phyloP scores from a whole-genome alignment of 1,140 invertebrate genomes.

The Camponotus vicinus region DNA sequence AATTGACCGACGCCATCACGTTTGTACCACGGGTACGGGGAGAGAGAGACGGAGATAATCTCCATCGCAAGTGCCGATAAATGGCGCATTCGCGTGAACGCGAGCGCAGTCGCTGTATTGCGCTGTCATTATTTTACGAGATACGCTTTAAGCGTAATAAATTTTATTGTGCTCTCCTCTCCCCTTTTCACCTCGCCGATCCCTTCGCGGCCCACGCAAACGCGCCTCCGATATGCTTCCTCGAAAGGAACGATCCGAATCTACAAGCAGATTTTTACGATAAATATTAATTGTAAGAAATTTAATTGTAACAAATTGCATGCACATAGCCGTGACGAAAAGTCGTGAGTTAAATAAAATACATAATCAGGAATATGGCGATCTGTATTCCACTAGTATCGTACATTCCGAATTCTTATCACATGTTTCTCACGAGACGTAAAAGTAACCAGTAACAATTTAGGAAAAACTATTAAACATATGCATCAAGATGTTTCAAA shows the following conservation, averaged over 20 bases:
- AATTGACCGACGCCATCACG: slow-evolving; percentile 76
- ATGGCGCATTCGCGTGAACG: slow-evolving; percentile 75
- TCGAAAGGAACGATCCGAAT: slow-evolving; percentile 54
- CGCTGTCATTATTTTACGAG: slow-evolving; percentile 77
- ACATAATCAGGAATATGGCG: neutral
- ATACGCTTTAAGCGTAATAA: slow-evolving; percentile 74
- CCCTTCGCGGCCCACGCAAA: slow-evolving; percentile 44
- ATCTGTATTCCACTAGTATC: neutral
- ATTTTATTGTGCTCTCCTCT: slow-evolving; percentile 68
- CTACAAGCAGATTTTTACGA: slow-evolving; percentile 62
- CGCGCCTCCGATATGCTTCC: neutral
- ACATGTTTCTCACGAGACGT: neutral
- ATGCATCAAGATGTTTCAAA: neutral
- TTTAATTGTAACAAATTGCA: slow-evolving; percentile 5
- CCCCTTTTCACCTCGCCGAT: slow-evolving; percentile 25
- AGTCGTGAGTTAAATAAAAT: neutral
- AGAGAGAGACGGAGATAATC: slow-evolving; percentile 61
- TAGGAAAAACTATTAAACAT: neutral
- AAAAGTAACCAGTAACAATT: neutral
- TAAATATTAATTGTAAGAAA: slow-evolving; percentile 5
- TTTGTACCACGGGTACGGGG: slow-evolving; percentile 66
- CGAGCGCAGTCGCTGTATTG: slow-evolving; percentile 68
- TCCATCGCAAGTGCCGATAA: slow-evolving; percentile 74
- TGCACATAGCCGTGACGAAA: slow-evolving; percentile 10
- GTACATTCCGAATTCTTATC: neutral